phyloP scores from a whole-genome alignment of 35 echinoderm and acorn worm species.

The Diadema setosum region DNA sequence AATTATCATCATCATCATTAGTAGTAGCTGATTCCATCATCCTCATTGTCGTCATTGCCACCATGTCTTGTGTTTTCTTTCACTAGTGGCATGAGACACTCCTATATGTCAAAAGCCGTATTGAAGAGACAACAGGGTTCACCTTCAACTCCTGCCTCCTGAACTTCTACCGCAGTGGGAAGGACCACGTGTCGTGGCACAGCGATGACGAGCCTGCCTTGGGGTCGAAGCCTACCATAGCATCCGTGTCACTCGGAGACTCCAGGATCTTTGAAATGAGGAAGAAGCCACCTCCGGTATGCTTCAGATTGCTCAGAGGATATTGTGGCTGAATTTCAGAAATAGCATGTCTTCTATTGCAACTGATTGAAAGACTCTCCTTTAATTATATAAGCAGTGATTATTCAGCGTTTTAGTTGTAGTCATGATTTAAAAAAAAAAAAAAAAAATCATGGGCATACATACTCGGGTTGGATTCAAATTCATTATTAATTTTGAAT shows the following conservation, averaged over 20 bases:
- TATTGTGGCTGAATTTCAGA: too few species aligned
- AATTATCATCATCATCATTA: too few species aligned
- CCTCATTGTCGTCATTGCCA: too few species aligned
- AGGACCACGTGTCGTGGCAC: conserved; percentile 90
- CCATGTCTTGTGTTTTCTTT: not conserved
- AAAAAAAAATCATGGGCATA: too few species aligned
- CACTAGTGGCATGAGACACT: conserved; percentile 71
- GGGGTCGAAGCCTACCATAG: conserved; percentile 68
- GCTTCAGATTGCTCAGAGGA: too few species aligned
- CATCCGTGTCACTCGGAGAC: conserved; percentile 83
- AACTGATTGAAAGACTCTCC: too few species aligned
- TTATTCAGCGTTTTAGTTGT: not conserved
- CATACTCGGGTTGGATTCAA: not conserved
- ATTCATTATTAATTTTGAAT: not conserved
- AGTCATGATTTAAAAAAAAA: too few species aligned
- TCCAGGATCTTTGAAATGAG: conserved; percentile 80
- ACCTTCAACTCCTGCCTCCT: conserved; percentile 83
- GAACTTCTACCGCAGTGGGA: conserved; percentile 65
- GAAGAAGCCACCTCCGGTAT: conserved; percentile 46
- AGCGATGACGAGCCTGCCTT: conserved; percentile 86
- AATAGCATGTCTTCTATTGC: too few species aligned
- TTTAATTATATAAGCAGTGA: not conserved
- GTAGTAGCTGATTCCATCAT: too few species aligned
- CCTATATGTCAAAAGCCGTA: conserved; percentile 24
- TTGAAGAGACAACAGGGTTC: conserved; percentile 23